Percentiles rank a stretch among this genome's conserved stretches.
Conservation (phyloP, 2,888 invertebrate species). For the Muschampia plurimacula region DNA sequence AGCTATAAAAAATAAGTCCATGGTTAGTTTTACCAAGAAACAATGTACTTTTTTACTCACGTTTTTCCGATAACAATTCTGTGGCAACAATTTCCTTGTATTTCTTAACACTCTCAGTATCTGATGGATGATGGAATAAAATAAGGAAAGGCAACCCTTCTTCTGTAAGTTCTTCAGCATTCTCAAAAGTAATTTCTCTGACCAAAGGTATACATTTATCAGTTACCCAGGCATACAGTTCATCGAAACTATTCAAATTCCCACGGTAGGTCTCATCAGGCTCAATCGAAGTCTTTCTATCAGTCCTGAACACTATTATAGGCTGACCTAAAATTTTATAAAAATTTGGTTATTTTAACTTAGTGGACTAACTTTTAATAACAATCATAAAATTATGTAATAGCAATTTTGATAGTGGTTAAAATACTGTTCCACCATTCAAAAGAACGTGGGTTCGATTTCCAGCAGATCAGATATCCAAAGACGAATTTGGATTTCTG, state of each 20-base stretch:
- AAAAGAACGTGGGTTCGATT: no score
- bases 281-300: slow-evolving; percentile 91
- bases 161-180: slow-evolving; percentile 99
- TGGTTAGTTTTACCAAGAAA: background rate
- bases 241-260: slow-evolving; percentile 90
- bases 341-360: no score
- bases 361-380: no score
- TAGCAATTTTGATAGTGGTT: no score
- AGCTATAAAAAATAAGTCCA: slow-evolving; percentile 5
- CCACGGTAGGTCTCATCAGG: slow-evolving; percentile 94
- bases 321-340: slow-evolving; percentile 86
- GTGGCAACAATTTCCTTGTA: slow-evolving; percentile 93
- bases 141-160: slow-evolving; percentile 99
- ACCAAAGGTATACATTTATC: slow-evolving; percentile 98
- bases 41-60: slow-evolving; percentile 86
- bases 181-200: slow-evolving; percentile 99
- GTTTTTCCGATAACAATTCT: slow-evolving; percentile 94
- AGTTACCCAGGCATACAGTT: slow-evolving; percentile 94
- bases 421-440: no score
- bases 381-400: no score
- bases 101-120: slow-evolving; percentile 92
- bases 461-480: no score
- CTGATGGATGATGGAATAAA: slow-evolving; percentile 95
- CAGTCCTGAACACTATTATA: slow-evolving; percentile 93
- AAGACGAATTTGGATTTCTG: no score